These are phyloP conservation scores for Thaumetopoea pityocampa DNA, from an alignment of 1,140 invertebrate genomes.

Conservation along the genomic window DNA sequence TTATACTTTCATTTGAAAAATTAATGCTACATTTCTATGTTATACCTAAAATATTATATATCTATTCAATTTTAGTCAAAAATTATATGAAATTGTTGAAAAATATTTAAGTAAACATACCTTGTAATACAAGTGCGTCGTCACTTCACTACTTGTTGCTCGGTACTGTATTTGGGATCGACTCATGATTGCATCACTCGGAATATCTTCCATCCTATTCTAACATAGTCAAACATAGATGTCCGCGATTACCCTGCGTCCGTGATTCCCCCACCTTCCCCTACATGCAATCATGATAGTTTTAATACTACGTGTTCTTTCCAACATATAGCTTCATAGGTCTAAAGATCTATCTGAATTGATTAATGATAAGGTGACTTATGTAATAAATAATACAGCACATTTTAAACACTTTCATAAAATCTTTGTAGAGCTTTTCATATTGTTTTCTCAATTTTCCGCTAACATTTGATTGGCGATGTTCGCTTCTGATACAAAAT, in stretches of 20 bases:
- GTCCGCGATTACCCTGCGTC: conserved; percentile 1
- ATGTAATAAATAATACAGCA: too few relatives aligned
- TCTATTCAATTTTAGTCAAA: not conserved
- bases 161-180: conserved; percentile 7
- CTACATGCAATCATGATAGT: too few relatives aligned
- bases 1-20: not conserved
- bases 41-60: not conserved
- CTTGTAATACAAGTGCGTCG: not conserved
- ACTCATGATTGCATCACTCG: conserved; percentile 5
- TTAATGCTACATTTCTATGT: not conserved
- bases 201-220: conserved; percentile 7
- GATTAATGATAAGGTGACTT: too few relatives aligned
- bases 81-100: conserved; percentile 3
- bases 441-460: too few relatives aligned
- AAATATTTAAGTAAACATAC: not conserved
- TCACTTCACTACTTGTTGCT: conserved; percentile 4
- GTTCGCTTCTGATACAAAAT: too few relatives aligned
- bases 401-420: too few relatives aligned
- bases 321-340: too few relatives aligned
- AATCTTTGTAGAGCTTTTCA: too few relatives aligned
- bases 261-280: conserved; percentile 4
- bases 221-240: conserved; percentile 2
- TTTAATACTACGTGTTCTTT: too few relatives aligned
- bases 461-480: too few relatives aligned
- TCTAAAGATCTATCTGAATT: too few relatives aligned